These are phyloP conservation scores for Trichosurus vulpecula DNA, from an alignment of 2,797 vertebrate genomes.

Conservation along the genomic window DNA sequence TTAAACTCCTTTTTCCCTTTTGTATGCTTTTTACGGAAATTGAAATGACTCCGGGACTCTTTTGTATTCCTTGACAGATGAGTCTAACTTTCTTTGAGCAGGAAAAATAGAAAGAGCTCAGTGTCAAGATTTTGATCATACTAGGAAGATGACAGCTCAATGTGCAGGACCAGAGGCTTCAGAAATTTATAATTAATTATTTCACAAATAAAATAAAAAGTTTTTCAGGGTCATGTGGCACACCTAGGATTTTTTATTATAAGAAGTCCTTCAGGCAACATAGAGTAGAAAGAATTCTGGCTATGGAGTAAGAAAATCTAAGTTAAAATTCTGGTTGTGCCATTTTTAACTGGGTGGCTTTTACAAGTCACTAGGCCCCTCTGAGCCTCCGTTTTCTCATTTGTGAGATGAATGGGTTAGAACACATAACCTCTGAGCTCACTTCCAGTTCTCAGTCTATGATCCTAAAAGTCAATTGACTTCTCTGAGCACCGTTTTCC, in stretches of 20 bases:
- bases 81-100: slow-evolving; percentile 67
- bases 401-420: background rate
- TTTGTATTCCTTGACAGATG: slow-evolving; percentile 71
- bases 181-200: slow-evolving; percentile 15
- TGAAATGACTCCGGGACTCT: slow-evolving; percentile 77
- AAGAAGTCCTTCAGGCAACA: background rate
- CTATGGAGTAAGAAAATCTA: too few relatives aligned
- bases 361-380: background rate
- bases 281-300: background rate
- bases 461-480: background rate
- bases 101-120: slow-evolving; percentile 62
- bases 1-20: slow-evolving; percentile 68
- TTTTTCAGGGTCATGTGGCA: background rate
- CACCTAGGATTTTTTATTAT: background rate
- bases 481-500: background rate
- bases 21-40: slow-evolving; percentile 72
- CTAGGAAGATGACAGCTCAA: slow-evolving; percentile 73
- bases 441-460: background rate
- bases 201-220: background rate
- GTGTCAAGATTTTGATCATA: slow-evolving; percentile 73
- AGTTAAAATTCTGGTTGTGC: background rate
- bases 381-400: background rate
- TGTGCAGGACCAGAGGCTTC: slow-evolving; percentile 53
- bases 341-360: background rate
- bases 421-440: background rate